phyloP scores from a whole-genome alignment of 30 jellyfish, hydroid and myxozoan genomes.

The Pseudorhiza aurosa region DNA sequence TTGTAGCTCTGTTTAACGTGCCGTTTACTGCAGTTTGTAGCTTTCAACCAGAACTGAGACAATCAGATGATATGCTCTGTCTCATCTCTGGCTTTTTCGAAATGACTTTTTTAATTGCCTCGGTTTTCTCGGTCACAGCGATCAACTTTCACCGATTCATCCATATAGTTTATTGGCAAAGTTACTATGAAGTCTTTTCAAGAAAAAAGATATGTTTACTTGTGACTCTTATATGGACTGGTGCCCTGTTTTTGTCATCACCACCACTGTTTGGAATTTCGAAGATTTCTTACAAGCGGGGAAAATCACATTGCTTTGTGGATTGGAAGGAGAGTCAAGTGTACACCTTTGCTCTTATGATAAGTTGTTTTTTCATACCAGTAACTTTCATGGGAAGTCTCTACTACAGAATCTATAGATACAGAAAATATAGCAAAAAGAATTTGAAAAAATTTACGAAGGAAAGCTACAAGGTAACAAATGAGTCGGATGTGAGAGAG shows the following conservation, averaged over 20 bases:
- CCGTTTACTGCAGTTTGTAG: constrained; percentile 39
- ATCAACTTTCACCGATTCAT: constrained; percentile 41
- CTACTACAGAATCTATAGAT: constrained; percentile 2
- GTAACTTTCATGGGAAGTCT: constrained; percentile 11
- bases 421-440: constrained; percentile 5
- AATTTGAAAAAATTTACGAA: neutral
- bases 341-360: constrained; percentile 40
- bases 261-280: constrained; percentile 43
- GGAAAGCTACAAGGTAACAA: neutral
- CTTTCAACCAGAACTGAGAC: constrained; percentile 11
- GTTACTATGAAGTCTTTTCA: constrained; percentile 20
- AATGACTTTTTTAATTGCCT: constrained; percentile 42
- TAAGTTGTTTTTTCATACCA: constrained; percentile 28
- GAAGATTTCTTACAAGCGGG: constrained; percentile 20
- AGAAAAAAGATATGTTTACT: neutral
- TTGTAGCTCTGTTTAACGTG: constrained; percentile 31
- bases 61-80: neutral
- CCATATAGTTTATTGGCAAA: constrained; percentile 34
- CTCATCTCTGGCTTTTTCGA: constrained; percentile 31
- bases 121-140: constrained; percentile 57
- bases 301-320: constrained; percentile 54
- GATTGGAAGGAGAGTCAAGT: constrained; percentile 37
- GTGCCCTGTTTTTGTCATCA: neutral
- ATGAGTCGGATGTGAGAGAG: no score
- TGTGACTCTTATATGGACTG: constrained; percentile 8